Percentiles rank a stretch among this genome's conserved stretches.
Conservation (phyloP, 2,888 invertebrate genomes). For the Eudasyphora cyanicolor region DNA sequence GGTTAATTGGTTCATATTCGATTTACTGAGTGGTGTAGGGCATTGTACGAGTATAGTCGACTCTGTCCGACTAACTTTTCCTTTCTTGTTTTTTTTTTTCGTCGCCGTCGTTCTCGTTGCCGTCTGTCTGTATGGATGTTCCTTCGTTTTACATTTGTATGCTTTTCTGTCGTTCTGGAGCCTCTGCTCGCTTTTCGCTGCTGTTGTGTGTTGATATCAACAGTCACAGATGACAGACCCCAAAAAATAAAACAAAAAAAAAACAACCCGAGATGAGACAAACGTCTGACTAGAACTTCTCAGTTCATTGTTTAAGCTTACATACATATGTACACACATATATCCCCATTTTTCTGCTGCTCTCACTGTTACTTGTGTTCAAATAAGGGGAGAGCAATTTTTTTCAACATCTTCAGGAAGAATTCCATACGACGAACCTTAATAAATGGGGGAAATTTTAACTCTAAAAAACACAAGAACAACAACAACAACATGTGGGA, state of each 20-base stretch:
- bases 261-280: background rate
- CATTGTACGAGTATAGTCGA: too few species aligned
- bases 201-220: background rate
- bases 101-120: too few species aligned
- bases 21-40: too few species aligned
- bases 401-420: background rate
- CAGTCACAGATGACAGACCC: slow-evolving; percentile 20
- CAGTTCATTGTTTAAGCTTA: background rate
- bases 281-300: background rate
- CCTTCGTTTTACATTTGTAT: slow-evolving; percentile 12
- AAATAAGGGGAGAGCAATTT: background rate
- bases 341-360: background rate
- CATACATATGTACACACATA: background rate
- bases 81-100: too few species aligned
- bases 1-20: too few species aligned
- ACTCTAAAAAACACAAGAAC: background rate
- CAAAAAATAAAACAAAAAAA: background rate
- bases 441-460: slow-evolving; percentile 2
- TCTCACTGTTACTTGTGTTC: background rate
- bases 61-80: too few species aligned
- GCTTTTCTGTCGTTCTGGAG: too few species aligned
- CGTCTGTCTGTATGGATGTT: too few species aligned
- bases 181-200: too few species aligned
- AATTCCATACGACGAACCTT: background rate
- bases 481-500: background rate